Evolutionary conservation across 1,140 invertebrate genomes (phyloP).

Genomic region (Leptonema lineaticorne): DNA sequence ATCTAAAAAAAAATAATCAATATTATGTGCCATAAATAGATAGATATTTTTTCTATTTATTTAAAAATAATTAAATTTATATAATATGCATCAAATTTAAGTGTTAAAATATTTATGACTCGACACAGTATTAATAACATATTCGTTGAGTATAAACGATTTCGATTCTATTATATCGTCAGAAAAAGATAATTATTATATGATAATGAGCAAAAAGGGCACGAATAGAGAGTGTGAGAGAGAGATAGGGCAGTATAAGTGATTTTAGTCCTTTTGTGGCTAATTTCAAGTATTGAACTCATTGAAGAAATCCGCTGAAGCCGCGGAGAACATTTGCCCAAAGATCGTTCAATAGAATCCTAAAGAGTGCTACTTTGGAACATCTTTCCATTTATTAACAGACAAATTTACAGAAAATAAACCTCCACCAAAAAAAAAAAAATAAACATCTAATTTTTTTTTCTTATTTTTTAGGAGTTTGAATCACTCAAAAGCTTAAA

Average conservation of each 20-base stretch:
- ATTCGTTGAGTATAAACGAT: no score
- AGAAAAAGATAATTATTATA: not conserved
- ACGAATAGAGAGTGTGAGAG: not conserved
- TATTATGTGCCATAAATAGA: no score
- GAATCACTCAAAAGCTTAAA: no score
- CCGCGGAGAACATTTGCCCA: slow-evolving; percentile 14
- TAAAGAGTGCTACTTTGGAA: slow-evolving; percentile 38
- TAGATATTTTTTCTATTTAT: no score
- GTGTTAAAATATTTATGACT: no score
- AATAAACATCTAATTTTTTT: no score
- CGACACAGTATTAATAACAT: no score
- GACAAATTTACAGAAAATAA: not conserved
- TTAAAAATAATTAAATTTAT: no score
- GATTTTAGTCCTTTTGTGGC: slow-evolving; percentile 39
- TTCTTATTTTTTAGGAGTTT: no score
- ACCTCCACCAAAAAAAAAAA: not conserved
- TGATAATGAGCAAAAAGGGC: not conserved
- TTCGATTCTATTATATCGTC: no score
- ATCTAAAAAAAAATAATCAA: no score
- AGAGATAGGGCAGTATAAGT: slow-evolving; percentile 20
- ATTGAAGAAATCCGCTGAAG: slow-evolving; percentile 36
- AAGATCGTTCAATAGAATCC: slow-evolving; percentile 25
- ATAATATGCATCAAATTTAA: no score
- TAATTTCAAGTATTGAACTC: slow-evolving; percentile 37
- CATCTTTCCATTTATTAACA: slow-evolving; percentile 28